Evolutionary conservation across 2,888 invertebrate species (phyloP).

Genomic region (Formica aserva): DNA sequence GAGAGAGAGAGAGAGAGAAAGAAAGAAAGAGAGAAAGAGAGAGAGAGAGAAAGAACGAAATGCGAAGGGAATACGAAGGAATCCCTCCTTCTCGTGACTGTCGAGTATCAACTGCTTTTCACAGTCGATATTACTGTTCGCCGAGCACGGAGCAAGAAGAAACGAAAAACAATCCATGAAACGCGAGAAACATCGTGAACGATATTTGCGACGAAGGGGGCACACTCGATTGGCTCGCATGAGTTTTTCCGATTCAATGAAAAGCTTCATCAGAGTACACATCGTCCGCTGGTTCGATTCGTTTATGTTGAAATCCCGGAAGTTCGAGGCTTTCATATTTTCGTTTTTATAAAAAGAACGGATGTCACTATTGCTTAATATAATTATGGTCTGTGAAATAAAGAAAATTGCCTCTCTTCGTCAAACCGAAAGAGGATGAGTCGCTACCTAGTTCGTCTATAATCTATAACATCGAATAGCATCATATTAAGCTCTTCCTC

Average conservation of each 20-base stretch:
- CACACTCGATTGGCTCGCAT: constrained; percentile 42
- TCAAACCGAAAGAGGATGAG: constrained; percentile 8
- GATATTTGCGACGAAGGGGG: constrained; percentile 62
- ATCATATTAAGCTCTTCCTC: constrained; percentile 49
- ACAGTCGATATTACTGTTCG: constrained; percentile 75
- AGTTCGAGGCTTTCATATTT: constrained; percentile 3
- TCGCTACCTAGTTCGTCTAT: neutral
- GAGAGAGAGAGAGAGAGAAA: constrained; percentile 8
- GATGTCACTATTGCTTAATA: constrained; percentile 44
- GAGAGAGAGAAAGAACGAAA: constrained; percentile 56
- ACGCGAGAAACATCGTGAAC: constrained; percentile 46
- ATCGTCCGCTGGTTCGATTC: constrained; percentile 51
- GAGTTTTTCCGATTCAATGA: constrained; percentile 61
- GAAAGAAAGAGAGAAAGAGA: too few species aligned
- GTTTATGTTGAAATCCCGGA: constrained; percentile 53
- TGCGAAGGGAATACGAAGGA: constrained; percentile 58
- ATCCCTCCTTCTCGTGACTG: constrained; percentile 36
- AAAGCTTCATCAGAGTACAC: constrained; percentile 45
- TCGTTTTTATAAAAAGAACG: constrained; percentile 41
- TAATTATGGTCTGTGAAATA: constrained; percentile 59
- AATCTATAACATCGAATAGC: constrained; percentile 32
- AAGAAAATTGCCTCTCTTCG: constrained; percentile 59
- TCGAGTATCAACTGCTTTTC: constrained; percentile 54
- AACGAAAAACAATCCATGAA: constrained; percentile 69
- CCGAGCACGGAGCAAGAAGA: constrained; percentile 59